A percentile compares a stretch with the other conserved stretches of the same genome.
phyloP scores from a whole-genome alignment of 2,797 vertebrate species.

The Pogoniulus pusillus region DNA sequence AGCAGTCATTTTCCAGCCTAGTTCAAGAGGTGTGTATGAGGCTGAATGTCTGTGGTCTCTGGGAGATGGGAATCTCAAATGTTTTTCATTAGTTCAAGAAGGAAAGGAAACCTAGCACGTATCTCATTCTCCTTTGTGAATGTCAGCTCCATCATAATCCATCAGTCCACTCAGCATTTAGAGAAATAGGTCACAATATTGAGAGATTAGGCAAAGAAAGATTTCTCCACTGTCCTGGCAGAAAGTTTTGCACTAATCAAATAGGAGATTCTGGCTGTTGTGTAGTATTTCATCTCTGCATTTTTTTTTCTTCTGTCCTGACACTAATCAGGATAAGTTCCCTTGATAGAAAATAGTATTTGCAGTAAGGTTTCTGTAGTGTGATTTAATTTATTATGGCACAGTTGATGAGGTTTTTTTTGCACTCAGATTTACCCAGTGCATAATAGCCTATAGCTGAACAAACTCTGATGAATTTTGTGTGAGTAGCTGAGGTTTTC shows the following conservation, averaged over 20 bases:
- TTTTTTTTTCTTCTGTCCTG: neutral
- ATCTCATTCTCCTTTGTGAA: neutral
- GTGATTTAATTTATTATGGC: neutral
- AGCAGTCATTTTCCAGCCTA: neutral
- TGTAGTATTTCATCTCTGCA: neutral
- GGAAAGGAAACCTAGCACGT: neutral
- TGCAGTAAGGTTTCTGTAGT: neutral
- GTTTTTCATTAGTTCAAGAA: constrained; percentile 12
- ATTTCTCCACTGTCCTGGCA: neutral
- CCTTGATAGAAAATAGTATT: neutral
- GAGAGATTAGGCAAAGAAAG: neutral
- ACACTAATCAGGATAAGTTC: neutral
- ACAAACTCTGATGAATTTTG: neutral
- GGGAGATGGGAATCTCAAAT: neutral
- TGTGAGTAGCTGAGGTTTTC: neutral
- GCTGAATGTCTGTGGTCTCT: neutral
- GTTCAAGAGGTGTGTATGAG: neutral
- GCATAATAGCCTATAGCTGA: neutral
- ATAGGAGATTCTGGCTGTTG: neutral
- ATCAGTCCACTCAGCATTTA: neutral
- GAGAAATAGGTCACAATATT: neutral
- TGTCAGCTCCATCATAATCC: neutral
- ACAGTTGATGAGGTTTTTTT: neutral
- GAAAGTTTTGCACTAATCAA: constrained; percentile 14
- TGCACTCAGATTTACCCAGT: neutral